Percentiles rank a stretch among this genome's conserved stretches.
phyloP scores from a whole-genome alignment of 2,888 invertebrate genomes.

The Lithosia quadra region DNA sequence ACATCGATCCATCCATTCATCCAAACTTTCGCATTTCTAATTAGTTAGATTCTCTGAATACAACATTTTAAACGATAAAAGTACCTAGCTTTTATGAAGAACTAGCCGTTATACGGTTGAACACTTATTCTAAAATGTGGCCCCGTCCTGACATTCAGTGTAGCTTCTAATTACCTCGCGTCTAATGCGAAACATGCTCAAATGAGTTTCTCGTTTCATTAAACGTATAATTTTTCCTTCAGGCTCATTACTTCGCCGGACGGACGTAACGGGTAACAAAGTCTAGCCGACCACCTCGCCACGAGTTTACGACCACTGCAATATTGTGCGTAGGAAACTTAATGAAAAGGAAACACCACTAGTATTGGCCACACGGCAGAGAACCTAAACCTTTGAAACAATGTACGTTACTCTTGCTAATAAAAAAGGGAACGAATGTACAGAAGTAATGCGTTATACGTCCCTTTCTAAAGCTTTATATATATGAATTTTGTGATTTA shows the following conservation, averaged over 20 bases:
- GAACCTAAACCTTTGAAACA: slow-evolving; percentile 53
- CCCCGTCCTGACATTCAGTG: slow-evolving; percentile 39
- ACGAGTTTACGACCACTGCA: slow-evolving; percentile 78
- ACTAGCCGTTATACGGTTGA: slow-evolving; percentile 38
- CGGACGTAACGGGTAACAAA: slow-evolving; percentile 58
- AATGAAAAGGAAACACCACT: slow-evolving; percentile 79
- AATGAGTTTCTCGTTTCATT: slow-evolving; percentile 71
- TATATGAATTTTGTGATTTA: not conserved
- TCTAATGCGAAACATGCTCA: slow-evolving; percentile 42
- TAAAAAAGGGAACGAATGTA: slow-evolving; percentile 19
- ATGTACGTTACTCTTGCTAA: slow-evolving; percentile 36
- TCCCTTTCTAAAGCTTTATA: slow-evolving; percentile 11
- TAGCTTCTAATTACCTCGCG: slow-evolving; percentile 39
- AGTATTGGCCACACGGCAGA: slow-evolving; percentile 63
- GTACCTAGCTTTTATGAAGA: slow-evolving; percentile 34
- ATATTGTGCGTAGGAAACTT: slow-evolving; percentile 82
- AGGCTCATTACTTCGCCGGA: slow-evolving; percentile 72
- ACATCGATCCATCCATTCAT: not conserved
- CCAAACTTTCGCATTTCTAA: not conserved
- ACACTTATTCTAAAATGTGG: slow-evolving; percentile 30
- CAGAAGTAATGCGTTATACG: slow-evolving; percentile 13
- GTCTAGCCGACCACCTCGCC: slow-evolving; percentile 67
- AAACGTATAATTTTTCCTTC: slow-evolving; percentile 75
- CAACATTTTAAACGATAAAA: slow-evolving; percentile 16
- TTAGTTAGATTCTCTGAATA: not conserved